phyloP scores from a whole-genome alignment of 2,113 vertebrate species.

The Tringa solitaria region DNA sequence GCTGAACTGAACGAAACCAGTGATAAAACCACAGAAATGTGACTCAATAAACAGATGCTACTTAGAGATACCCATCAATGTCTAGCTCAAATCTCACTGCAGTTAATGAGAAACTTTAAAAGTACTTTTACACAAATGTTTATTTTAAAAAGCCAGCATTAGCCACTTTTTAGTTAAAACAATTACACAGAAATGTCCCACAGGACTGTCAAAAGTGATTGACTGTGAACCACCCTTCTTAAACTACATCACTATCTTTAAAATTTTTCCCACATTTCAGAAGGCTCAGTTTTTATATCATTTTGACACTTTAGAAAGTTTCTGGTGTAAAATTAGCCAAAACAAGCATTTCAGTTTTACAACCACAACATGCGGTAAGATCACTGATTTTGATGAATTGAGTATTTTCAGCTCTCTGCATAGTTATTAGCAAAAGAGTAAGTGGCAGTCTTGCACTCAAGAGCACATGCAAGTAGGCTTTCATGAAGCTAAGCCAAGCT shows the following conservation, averaged over 20 bases:
- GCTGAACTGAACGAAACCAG: not conserved
- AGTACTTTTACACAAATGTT: not conserved
- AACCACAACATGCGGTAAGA: not conserved
- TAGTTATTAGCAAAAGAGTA: not conserved
- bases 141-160: not conserved
- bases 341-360: not conserved
- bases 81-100: not conserved
- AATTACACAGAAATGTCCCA: not conserved
- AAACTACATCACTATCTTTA: not conserved
- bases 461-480: not conserved
- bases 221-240: not conserved
- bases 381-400: not conserved
- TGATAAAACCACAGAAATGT: not conserved
- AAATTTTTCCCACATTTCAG: not conserved
- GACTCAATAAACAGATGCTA: not conserved
- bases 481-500: not conserved
- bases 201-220: not conserved
- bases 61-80: not conserved
- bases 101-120: not conserved
- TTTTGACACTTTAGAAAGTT: not conserved
- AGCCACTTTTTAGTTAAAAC: not conserved
- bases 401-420: not conserved
- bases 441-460: not conserved
- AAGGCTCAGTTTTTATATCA: not conserved
- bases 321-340: not conserved